Percentiles rank a stretch among this genome's conserved stretches.
Evolutionary conservation across 2,113 vertebrate species (phyloP).

Genomic region (Microcebus lehilahytsara): DNA sequence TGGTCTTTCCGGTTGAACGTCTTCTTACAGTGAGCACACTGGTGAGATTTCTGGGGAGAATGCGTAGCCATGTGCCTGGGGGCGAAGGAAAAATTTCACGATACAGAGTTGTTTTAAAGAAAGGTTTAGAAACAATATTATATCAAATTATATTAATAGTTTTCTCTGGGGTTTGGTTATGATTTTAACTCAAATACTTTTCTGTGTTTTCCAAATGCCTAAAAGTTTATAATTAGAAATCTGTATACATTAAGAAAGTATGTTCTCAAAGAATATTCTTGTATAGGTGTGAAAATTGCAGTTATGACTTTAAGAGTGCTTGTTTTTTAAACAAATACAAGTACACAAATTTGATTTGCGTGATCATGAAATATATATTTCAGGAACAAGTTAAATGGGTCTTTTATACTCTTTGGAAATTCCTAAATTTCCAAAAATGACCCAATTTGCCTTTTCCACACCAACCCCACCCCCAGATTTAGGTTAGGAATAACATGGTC

Average conservation of each 20-base stretch:
- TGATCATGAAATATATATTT: neutral
- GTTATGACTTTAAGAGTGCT: too few species aligned
- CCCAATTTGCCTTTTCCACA: neutral
- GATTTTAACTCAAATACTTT: neutral
- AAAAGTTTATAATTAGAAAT: neutral
- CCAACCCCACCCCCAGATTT: neutral
- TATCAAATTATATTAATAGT: neutral
- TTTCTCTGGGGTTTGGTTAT: neutral
- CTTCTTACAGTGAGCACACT: constrained; percentile 84
- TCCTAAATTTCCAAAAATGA: neutral
- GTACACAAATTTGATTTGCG: neutral
- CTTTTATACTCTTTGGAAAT: neutral
- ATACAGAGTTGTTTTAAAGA: neutral
- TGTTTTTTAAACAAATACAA: neutral
- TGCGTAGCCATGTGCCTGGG: constrained; percentile 85
- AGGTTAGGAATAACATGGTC: neutral
- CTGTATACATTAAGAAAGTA: too few species aligned
- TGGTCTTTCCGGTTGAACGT: constrained; percentile 87
- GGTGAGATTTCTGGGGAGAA: constrained; percentile 84
- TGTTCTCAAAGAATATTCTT: neutral
- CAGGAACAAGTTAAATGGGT: neutral
- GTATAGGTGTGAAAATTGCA: too few species aligned
- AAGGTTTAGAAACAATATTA: neutral
- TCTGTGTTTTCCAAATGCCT: neutral
- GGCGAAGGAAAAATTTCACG: neutral